Conservation (phyloP, 2,113 vertebrate genomes). For the Poecile atricapillus region DNA sequence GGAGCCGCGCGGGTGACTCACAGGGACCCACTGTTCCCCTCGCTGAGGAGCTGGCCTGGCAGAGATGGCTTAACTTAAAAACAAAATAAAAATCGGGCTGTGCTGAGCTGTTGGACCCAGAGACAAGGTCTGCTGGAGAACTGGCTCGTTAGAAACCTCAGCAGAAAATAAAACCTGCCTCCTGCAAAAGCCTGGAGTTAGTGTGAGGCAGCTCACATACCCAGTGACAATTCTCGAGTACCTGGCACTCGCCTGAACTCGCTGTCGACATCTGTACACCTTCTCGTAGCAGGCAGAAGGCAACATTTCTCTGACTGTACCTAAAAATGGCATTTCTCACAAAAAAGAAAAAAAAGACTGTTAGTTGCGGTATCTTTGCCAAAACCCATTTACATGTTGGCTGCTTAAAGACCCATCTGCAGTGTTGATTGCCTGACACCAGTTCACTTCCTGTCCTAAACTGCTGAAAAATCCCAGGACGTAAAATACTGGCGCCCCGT, state of each 20-base stretch:
- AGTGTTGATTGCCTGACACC: neutral
- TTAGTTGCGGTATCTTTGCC: neutral
- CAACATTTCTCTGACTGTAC: conserved; percentile 12
- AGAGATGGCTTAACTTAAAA: neutral
- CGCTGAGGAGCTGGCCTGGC: neutral
- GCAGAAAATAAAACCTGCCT: neutral
- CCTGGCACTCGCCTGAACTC: neutral
- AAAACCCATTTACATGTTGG: conserved; percentile 55
- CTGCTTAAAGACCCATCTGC: conserved; percentile 55
- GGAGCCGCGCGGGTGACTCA: neutral
- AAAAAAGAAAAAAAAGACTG: neutral
- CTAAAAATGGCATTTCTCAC: conserved; percentile 48
- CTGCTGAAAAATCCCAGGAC: neutral
- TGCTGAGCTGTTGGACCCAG: neutral
- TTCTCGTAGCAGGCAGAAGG: conserved; percentile 47
- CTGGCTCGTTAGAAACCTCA: neutral
- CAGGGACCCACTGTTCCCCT: neutral
- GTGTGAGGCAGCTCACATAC: neutral
- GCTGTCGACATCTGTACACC: conserved; percentile 45
- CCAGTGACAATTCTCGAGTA: conserved; percentile 7
- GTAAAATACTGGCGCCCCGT: fast-evolving
- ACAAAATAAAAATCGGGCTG: neutral
- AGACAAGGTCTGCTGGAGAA: neutral
- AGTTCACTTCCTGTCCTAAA: conserved; percentile 49
- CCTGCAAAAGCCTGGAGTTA: neutral